Base-by-base conservation (phyloP, 2,113 vertebrate species). In the Paramormyrops kingsleyae region DNA sequence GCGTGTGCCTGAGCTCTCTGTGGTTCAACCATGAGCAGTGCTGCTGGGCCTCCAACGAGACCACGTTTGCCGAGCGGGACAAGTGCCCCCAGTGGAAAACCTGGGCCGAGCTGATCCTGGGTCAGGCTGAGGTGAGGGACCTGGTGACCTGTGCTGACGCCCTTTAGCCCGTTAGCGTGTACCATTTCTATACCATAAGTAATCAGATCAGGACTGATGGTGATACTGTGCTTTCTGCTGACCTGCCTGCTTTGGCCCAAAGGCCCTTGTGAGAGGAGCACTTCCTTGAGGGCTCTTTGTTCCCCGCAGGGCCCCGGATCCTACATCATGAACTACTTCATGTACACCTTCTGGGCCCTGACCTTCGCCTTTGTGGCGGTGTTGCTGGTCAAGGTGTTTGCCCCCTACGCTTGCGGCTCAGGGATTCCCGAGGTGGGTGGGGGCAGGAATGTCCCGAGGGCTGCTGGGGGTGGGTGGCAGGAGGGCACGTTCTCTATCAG, bases 21-120 rank as follows among this genome's bases (percentile, higher is more conserved):
- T 99, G 98, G 98, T 99, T 98, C 94, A 99, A 99, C 94, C 99
- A 99, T 17, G 99, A 99, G 90, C 99, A 99, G 94, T 99, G 99
- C 92, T 99, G 99, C 94, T 99, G 99, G 99, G 97, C 96, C 42
- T 99, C 99, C 90, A 98, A 98, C 90, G 97, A 99, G 92, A 97
- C 97, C 66, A 99, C 99, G 0, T 99, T 99, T 91, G 98, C 98
- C 90, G 98, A 99, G 94, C 94, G 99, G 91, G 98, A 99, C 95
- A 99, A 99, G 93, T 99, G 99, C 94, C 98, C 98, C 0, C 97
- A 98, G 94, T 99, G 99, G 99, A 98, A 99, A 93, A 99, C 97
- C n/a, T 99, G 99, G 99, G 98, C 98, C 52, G 98, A 99, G 91
- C 95, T 99, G 87, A 99, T 99, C 93, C 97, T 99, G 92, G 98